Base-by-base conservation (phyloP, 2,888 invertebrate genomes). In the Vannuccia rotundouncinata region DNA sequence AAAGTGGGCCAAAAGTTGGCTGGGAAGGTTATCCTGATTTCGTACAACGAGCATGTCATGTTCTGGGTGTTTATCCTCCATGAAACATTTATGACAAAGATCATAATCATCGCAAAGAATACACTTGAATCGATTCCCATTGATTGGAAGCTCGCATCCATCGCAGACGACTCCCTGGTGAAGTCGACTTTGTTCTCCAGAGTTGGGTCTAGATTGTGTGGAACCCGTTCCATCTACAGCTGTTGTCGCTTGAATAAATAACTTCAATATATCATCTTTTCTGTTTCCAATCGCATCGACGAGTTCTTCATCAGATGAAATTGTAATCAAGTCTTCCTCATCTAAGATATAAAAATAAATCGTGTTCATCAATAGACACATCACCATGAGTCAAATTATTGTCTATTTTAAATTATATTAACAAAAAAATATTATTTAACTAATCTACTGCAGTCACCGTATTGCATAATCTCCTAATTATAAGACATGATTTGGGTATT, bases 101-200 rank as follows among this genome's bases (percentile, higher is more conserved):
- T 95, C 95, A 86, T 89, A 95, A 86, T 95, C 92, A 0, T 90
- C 88, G 84, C 95, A 95, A 79, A 91, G 90, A 22, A 92, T 88
- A 85, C 95, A 95, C 88, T 94, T 95, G 90, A 93, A 66, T 5
- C 66, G 66, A 66, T 66, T 66, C 2, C 66, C 66, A 2, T 66
- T 27, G 2, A 66, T 22, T 5, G 22, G 22, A 5, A 2, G 2
- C 2, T 2, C 10, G 25, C 66, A 66, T 2, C 5, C 66, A 27
- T 66, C 25, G 22, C 66, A 66, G 66, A 66, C 10, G 25, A 66
- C 25, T 17, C 66, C 66, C 66, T 66, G 10, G 25, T 66, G 66
- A 45, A 45, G 5, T 5, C 45, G 45, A 13, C 17, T 5, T 17
- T 45, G 45, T 5, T 45, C 10, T 45, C 10, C 45, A 13, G 45